Percentiles rank a stretch among this genome's conserved stretches.
phyloP scores from a whole-genome alignment of 1,140 invertebrate species.

The Drosophila nasuta region DNA sequence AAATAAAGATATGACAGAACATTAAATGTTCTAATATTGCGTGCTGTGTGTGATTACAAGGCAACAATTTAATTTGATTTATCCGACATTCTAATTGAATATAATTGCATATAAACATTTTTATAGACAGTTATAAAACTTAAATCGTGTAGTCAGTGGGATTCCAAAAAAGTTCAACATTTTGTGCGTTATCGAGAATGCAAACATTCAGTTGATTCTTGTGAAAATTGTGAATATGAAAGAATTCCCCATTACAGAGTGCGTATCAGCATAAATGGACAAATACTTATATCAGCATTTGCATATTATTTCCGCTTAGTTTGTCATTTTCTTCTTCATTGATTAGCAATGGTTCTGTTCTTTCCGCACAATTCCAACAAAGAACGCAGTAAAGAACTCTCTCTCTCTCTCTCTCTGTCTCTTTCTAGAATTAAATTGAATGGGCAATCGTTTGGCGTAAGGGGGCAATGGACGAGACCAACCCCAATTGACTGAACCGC shows the following conservation, averaged over 20 bases:
- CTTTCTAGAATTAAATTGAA: not conserved
- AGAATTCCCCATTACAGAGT: not conserved
- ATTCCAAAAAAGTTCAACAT: not conserved
- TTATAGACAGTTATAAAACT: too few species aligned
- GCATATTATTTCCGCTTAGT: conserved; percentile 41
- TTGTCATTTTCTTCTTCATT: conserved; percentile 11
- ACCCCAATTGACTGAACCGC: conserved; percentile 22
- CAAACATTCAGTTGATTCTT: not conserved
- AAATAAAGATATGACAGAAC: too few species aligned
- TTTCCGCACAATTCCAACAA: not conserved
- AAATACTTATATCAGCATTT: conserved; percentile 16
- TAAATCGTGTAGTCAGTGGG: too few species aligned
- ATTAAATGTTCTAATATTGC: too few species aligned
- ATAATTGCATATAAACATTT: too few species aligned
- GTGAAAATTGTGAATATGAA: not conserved
- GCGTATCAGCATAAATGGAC: conserved; percentile 14
- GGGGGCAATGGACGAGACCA: conserved; percentile 1
- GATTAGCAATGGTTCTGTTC: not conserved
- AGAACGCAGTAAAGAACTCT: not conserved
- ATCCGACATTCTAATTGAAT: not conserved
- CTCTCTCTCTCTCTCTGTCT: too few species aligned
- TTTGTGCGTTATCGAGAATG: not conserved
- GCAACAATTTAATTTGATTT: not conserved
- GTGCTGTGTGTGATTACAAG: not conserved
- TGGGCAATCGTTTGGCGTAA: not conserved